These are phyloP conservation scores for Diaphora mendica DNA, from an alignment of 2,888 invertebrate species.

Conservation along the genomic window DNA sequence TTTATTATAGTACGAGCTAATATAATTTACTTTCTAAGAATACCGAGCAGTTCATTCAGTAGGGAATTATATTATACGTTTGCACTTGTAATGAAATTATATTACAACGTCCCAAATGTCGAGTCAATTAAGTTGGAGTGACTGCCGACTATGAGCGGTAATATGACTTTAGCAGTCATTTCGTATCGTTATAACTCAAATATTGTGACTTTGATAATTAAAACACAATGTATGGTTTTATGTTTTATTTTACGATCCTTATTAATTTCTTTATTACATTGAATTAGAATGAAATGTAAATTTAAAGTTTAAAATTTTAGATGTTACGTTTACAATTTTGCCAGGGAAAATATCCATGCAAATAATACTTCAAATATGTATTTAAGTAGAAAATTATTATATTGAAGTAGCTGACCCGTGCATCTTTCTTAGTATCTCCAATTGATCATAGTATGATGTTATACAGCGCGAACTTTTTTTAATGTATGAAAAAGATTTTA, in stretches of 20 bases:
- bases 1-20: neutral
- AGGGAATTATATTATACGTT: neutral
- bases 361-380: no score
- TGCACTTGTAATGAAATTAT: slow-evolving; percentile 1
- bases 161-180: neutral
- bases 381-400: no score
- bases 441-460: no score
- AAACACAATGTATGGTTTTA: neutral
- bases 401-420: no score
- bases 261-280: neutral
- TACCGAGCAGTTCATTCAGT: slow-evolving; percentile 14
- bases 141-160: neutral
- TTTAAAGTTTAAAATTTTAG: no score
- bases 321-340: no score
- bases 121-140: neutral
- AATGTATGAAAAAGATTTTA: no score
- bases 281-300: neutral
- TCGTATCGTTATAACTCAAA: neutral
- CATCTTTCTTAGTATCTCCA: no score
- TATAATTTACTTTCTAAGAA: slow-evolving; percentile 10
- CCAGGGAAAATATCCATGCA: no score
- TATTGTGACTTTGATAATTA: neutral
- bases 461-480: no score
- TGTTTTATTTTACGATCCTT: neutral
- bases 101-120: slow-evolving; percentile 4